Base-by-base conservation (phyloP, 2,113 vertebrate species). In the Pica pica region DNA sequence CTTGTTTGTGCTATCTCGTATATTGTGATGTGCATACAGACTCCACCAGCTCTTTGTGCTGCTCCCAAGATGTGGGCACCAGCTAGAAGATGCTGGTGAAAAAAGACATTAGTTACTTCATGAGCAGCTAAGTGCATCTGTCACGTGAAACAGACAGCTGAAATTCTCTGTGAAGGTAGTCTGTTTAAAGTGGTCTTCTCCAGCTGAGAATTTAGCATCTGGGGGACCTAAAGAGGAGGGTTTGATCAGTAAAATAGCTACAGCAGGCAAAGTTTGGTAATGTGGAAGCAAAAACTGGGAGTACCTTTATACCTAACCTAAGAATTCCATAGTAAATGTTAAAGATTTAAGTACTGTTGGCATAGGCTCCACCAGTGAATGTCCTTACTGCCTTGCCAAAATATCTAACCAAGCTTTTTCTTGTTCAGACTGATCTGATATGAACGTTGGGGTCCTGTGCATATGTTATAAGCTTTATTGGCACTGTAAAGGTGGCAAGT, bases 141-240 rank as follows among this genome's bases (percentile, higher is more conserved):
- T 80, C 75, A 76, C 26, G 65, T 60, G 78, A 75, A 85, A 71
- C 23, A 39, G 52, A 33, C 26, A 55, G 49, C 24, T 80, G 76
- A 83, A 95, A 80, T 13, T 61, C 14, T 56, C 60, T 63, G 22
- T 85, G 63, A 67, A 79, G 80, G 70, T 42, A 87, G 49, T 37
- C 60, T 85, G 41, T n/a, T n/a, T n/a, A 44, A 27, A 60, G 47
- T 47, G 53, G 30, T 52, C 42, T 78, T 95, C 93, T 93, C 42
- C 53, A 96, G 76, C 56, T 96, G 76, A 78, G 84, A 37, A 31
- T 63, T 96, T 90, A 95, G 57, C 88, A 94, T 64, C 49, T 61
- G 92, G 35, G 64, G 95, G 52, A 94, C 5, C 16, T 83, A 60
- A 69, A 78, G 79, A 83, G 77, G 41, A 96, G 41, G 8, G 28